Base-by-base conservation (phyloP, 2,113 vertebrate species). In the Eleginops maclovinus region DNA sequence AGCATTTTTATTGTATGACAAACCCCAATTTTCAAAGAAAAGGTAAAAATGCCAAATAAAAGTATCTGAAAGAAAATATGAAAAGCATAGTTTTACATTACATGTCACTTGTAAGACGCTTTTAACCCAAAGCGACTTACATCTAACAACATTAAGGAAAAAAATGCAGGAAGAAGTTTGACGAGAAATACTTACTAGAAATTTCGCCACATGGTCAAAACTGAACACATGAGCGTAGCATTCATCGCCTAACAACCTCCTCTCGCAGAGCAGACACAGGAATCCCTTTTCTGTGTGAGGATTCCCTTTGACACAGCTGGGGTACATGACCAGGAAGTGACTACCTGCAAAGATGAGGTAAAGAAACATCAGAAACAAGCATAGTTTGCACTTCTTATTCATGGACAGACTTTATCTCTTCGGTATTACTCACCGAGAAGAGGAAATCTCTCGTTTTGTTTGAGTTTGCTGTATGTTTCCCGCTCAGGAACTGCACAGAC, bases 251-350 rank as follows among this genome's bases (percentile, higher is more conserved):
- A 14, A 24, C 55, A 91, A 40, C 21, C 0, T 89, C 72, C 40
- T 82, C 40, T 62, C 0, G 61, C 92, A 93, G 11, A 93, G 90
- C 55, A 88, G 72, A 70, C 92, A 93, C 61, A 91, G 26, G 46
- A 26, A 75, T 5, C 10, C 62, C 49, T 46, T 21, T 11, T 19
- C 5, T 11, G 1, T 17, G 5, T 3, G 1, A 1, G 17, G 12
- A 16, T 21, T 1, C 3, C 2, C 0, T 3, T 0, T 1, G 12
- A 3, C 0, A 9, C 0, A 2, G 19, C 53, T 0, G 2, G 26
- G 1, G 19, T 85, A 12, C n/a, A 4, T 64, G 67, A 86, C 90
- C 19, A 92, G 6, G 64, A 91, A 92, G 9, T 0, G 58, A 3
- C 40, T 44, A 9, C 92, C 92, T 93, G 67, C 9, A 58, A 70